Evolutionary conservation across 2,797 vertebrate genomes (phyloP).

Genomic region (Poeciliopsis turneri): DNA sequence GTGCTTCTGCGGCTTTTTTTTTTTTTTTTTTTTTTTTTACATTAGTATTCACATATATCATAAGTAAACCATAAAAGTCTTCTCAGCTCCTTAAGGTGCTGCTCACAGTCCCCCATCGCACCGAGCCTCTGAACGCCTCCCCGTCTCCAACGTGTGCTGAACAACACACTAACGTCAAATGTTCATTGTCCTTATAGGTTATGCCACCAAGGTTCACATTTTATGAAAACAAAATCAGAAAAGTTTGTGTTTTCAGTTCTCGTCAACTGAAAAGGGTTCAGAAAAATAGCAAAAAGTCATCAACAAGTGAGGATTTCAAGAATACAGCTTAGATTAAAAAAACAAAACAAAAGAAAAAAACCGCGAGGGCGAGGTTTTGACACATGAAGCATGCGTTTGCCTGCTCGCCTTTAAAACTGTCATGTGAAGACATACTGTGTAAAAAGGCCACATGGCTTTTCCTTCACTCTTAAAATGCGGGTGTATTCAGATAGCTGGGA

Average conservation of each 20-base stretch:
- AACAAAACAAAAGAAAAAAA: conserved; percentile 27
- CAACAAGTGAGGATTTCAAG: conserved; percentile 72
- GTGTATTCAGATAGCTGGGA: conserved; percentile 56
- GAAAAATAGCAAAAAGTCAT: conserved; percentile 59
- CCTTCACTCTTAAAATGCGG: conserved; percentile 68
- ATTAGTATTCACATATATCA: conserved; percentile 80
- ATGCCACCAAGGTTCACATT: conserved; percentile 75
- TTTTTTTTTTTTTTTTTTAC: conserved; percentile 77
- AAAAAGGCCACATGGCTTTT: conserved; percentile 83
- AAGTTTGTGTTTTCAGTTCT: conserved; percentile 23
- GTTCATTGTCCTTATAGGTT: conserved; percentile 64
- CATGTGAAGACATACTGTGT: conserved; percentile 71
- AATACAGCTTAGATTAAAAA: conserved; percentile 78
- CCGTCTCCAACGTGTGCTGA: conserved; percentile 45
- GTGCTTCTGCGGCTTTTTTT: conserved; percentile 80
- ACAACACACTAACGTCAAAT: conserved; percentile 61
- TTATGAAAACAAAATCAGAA: conserved; percentile 59
- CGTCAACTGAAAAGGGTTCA: conserved; percentile 59
- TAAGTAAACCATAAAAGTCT: conserved; percentile 64
- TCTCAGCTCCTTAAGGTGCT: conserved; percentile 50
- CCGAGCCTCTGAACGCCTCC: conserved; percentile 19
- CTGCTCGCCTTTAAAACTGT: conserved; percentile 60
- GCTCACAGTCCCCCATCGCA: conserved; percentile 27
- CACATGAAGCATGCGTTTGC: conserved; percentile 77
- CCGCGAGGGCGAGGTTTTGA: conserved; percentile 61